These are phyloP conservation scores for Drosophila funebris DNA, from an alignment of 1,140 invertebrate species.

Conservation along the genomic window DNA sequence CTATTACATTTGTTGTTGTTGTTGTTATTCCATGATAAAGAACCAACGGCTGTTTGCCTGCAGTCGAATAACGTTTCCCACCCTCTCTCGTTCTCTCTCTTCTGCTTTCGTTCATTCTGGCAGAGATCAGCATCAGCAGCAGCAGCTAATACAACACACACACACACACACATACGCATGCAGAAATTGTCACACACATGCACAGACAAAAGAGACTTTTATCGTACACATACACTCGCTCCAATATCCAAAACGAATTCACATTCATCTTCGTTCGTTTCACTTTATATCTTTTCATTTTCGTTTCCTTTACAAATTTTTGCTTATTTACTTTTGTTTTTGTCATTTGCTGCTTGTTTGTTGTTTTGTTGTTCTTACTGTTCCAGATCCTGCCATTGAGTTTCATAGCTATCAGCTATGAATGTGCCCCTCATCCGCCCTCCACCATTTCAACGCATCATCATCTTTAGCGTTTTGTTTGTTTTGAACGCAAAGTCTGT, in stretches of 20 bases:
- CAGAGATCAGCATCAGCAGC: conserved; percentile 21
- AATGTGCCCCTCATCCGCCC: background rate
- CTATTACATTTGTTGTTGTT: conserved; percentile 6
- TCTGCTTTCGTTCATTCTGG: background rate
- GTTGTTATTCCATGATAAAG: conserved; percentile 35
- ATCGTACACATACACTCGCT: conserved; percentile 16
- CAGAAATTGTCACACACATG: conserved; percentile 22
- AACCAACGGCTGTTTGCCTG: conserved; percentile 45
- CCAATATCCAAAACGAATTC: conserved; percentile 38
- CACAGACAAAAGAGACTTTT: background rate
- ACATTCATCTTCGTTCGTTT: conserved; percentile 34
- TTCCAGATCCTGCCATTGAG: conserved; percentile 11
- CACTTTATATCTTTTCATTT: background rate
- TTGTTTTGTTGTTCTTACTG: conserved; percentile 1
- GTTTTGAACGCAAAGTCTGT: background rate
- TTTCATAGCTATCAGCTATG: conserved; percentile 12
- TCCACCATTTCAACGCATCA: background rate
- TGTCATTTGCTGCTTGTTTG: background rate
- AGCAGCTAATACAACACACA: conserved; percentile 13
- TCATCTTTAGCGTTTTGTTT: conserved; percentile 22
- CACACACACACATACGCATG: background rate
- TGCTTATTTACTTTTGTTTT: conserved; percentile 34
- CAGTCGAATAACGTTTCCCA: conserved; percentile 28
- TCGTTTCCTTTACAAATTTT: conserved; percentile 32
- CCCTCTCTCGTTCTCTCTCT: conserved; percentile 9